Conservation (phyloP, 2,113 vertebrate species). For the Deroptyus accipitrinus region DNA sequence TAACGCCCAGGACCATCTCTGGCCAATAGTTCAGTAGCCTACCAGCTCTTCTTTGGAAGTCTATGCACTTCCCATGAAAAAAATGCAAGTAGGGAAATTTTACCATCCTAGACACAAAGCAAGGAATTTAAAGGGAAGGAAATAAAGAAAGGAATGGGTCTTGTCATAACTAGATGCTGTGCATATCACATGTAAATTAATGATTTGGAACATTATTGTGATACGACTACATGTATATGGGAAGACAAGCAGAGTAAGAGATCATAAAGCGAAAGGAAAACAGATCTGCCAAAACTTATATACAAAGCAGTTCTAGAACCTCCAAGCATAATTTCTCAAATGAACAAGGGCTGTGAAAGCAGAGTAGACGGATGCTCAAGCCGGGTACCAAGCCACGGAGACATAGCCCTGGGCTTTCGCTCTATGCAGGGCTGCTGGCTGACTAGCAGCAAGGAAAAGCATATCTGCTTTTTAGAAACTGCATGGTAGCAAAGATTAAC, state of each 20-base stretch:
- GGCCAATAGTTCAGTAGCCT: background rate
- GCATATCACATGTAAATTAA: background rate
- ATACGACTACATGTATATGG: background rate
- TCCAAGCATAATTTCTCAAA: background rate
- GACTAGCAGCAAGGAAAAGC: background rate
- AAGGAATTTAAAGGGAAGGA: background rate
- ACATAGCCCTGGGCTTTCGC: background rate
- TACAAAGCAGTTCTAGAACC: background rate
- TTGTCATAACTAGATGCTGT: background rate
- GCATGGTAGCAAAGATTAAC: background rate
- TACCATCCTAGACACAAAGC: background rate
- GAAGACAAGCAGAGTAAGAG: constrained; percentile 12
- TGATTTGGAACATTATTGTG: background rate
- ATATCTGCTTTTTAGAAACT: background rate
- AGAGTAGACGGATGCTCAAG: background rate
- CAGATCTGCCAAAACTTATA: background rate
- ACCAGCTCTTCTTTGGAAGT: background rate
- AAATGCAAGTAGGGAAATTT: background rate
- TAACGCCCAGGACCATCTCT: background rate
- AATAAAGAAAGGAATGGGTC: background rate
- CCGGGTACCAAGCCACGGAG: background rate
- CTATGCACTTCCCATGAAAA: background rate
- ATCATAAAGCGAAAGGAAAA: background rate
- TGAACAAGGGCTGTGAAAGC: background rate
- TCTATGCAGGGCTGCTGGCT: background rate